Base-by-base conservation (phyloP, 2,797 vertebrate genomes). In the Coilia nasus region DNA sequence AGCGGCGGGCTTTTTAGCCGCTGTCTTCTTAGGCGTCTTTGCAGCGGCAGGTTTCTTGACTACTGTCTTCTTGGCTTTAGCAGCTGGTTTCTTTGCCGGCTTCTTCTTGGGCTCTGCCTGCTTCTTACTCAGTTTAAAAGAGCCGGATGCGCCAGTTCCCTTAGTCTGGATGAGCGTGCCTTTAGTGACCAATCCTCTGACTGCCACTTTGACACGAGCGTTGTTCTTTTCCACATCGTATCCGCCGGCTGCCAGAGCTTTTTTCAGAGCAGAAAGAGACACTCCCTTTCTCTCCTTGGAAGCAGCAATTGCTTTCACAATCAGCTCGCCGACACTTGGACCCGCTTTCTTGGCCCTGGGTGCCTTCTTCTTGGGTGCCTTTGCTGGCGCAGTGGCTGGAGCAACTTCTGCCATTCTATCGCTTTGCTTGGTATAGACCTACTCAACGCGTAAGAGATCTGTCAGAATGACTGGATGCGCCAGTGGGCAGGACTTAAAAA, bases 161-260 rank as follows among this genome's bases (percentile, higher is more conserved):
- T 71, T 71, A 0, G 64, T 71, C 64, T 71, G 64, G 28, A 71
- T 28, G 2, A 71, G 64, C 14, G 64, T 71, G 2, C 64, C 64
- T 28, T 71, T 71, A 14, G 64, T 15, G 12, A 71, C 64, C 25
- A 71, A 9, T 12, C 25, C 28, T 12, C 23, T 71, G 12, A 71
- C 28, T 1, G 11, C 64, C 25, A 71, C 6, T 9, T 71, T 71
- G 64, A 71, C 64, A 14, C 64, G 64, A 31, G 64, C 64, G 12
- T 71, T 71, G 25, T 71, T 71, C 28, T 71, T 71, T 5, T 71
- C 64, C 25, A 71, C 64, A 71, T 71, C 64, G 28, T 71, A 71
- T 31, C 64, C 64, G 0, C 25, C 64, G 0, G 64, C 23, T 11
- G 64, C 50, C 50, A 54, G 50, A 10, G 50, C 50, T 7, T 54